Evolutionary conservation across 1,140 invertebrate species (phyloP).

Genomic region (Drosophila sp.): DNA sequence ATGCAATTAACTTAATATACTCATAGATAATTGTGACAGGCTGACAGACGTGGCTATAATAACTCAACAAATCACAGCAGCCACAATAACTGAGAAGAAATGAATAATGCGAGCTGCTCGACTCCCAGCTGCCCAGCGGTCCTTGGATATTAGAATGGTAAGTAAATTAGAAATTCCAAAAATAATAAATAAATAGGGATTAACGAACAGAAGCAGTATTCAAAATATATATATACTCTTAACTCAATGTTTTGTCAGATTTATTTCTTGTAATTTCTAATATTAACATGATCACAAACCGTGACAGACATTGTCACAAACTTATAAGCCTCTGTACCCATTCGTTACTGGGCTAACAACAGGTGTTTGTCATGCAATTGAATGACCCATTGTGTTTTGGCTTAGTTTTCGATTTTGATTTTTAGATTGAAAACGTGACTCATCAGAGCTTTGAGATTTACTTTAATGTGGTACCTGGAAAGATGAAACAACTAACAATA

Average conservation of each 20-base stretch:
- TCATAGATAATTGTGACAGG: constrained; percentile 62
- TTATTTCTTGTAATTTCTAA: too few relatives aligned
- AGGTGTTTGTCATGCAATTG: constrained; percentile 44
- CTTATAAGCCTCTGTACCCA: too few relatives aligned
- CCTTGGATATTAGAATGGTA: too few relatives aligned
- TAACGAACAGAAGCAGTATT: too few relatives aligned
- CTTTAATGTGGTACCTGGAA: constrained; percentile 37
- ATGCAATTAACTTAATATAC: constrained; percentile 79
- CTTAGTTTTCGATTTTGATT: constrained; percentile 23
- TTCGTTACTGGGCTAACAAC: background rate
- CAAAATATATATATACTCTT: too few relatives aligned
- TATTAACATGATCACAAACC: background rate
- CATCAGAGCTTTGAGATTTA: constrained; percentile 8
- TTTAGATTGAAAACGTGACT: constrained; percentile 18
- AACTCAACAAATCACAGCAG: constrained; percentile 51
- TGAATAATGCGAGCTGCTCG: too few relatives aligned
- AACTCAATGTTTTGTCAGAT: too few relatives aligned
- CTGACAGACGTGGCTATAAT: constrained; percentile 39
- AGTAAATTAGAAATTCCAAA: too few relatives aligned
- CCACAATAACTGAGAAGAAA: background rate
- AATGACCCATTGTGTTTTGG: constrained; percentile 31
- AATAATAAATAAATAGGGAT: too few relatives aligned
- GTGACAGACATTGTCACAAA: too few relatives aligned
- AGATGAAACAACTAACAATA: constrained; percentile 47
- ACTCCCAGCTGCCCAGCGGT: too few relatives aligned